Evolutionary conservation across 2,888 invertebrate species (phyloP).

Genomic region (Chironomus tentans): DNA sequence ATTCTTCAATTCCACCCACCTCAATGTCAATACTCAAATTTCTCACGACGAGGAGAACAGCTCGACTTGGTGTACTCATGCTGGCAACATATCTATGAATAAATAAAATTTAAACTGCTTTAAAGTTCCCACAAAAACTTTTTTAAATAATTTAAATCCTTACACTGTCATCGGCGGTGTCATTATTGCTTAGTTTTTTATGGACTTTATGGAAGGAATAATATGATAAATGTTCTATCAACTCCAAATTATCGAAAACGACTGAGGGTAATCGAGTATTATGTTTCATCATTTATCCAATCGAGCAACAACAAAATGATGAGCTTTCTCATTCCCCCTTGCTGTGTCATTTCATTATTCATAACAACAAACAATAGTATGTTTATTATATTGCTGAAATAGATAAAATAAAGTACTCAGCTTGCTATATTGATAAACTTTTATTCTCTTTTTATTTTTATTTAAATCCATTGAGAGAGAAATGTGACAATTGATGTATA

Average conservation of each 20-base stretch:
- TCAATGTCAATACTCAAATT: slow-evolving; percentile 9
- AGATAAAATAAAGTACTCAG: too few species aligned
- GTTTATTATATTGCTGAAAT: too few species aligned
- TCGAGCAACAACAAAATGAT: not conserved
- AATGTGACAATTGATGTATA: too few species aligned
- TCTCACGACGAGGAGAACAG: not conserved
- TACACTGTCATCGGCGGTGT: slow-evolving; percentile 9
- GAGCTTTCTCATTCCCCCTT: too few species aligned
- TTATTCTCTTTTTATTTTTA: too few species aligned
- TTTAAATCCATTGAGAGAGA: too few species aligned
- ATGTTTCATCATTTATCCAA: not conserved
- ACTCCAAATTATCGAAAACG: not conserved
- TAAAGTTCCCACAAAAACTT: not conserved
- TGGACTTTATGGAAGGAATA: not conserved
- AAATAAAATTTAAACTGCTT: not conserved
- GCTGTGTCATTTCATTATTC: too few species aligned
- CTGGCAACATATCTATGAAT: not conserved
- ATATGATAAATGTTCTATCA: not conserved
- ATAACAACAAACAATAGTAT: too few species aligned
- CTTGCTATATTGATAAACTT: too few species aligned
- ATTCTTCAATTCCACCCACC: not conserved
- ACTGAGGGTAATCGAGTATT: not conserved
- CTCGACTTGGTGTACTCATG: not conserved
- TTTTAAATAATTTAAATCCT: not conserved
- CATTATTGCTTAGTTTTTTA: not conserved